Percentiles rank a stretch among this genome's conserved stretches.
phyloP scores from a whole-genome alignment of 2,797 vertebrate species.

The Cyprinodon diabolis region DNA sequence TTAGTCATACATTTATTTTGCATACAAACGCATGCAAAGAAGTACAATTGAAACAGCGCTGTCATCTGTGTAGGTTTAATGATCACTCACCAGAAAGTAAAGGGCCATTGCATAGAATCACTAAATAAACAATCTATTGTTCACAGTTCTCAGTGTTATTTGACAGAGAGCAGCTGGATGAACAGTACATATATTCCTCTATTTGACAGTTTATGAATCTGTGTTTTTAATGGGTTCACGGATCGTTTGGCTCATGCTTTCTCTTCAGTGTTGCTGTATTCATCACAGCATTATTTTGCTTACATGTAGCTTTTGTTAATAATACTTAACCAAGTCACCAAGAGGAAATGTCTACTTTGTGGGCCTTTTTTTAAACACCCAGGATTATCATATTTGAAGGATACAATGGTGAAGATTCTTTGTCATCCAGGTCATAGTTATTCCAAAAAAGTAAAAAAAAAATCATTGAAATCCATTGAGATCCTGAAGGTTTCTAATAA shows the following conservation, averaged over 20 bases:
- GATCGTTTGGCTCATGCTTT: slow-evolving; percentile 8
- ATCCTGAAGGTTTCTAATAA: too few relatives aligned
- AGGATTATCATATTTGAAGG: neutral
- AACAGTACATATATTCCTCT: slow-evolving; percentile 26
- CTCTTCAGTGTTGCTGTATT: slow-evolving; percentile 10
- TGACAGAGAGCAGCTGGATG: slow-evolving; percentile 64
- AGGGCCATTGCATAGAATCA: slow-evolving; percentile 42
- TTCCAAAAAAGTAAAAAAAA: too few relatives aligned
- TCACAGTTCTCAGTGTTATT: slow-evolving; percentile 39
- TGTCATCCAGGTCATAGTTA: too few relatives aligned
- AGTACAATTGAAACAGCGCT: slow-evolving; percentile 33
- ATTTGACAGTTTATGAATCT: slow-evolving; percentile 17
- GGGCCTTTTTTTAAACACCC: neutral
- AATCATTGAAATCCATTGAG: too few relatives aligned
- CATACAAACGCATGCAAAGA: slow-evolving; percentile 9
- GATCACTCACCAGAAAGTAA: slow-evolving; percentile 50
- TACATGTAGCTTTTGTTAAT: neutral
- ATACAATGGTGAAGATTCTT: too few relatives aligned
- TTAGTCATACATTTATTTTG: slow-evolving; percentile 46
- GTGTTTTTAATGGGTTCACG: slow-evolving; percentile 22
- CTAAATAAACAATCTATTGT: slow-evolving; percentile 64
- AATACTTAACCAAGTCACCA: neutral
- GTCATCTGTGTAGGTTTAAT: slow-evolving; percentile 42
- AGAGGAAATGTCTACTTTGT: neutral
- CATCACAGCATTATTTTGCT: neutral